phyloP scores from a whole-genome alignment of 2,797 vertebrate genomes.

The Tiaroga cobitis region DNA sequence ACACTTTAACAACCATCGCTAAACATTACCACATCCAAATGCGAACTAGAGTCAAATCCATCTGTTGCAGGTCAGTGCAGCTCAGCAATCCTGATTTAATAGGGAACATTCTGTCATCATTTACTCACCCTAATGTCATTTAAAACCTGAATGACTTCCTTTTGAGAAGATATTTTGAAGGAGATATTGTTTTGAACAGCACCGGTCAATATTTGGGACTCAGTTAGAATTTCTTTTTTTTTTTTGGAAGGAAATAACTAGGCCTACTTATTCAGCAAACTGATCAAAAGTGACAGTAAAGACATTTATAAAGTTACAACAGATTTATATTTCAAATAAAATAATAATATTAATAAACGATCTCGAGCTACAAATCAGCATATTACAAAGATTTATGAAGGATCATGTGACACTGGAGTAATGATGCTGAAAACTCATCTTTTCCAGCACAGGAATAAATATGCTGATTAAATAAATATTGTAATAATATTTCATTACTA shows the following conservation, averaged over 20 bases:
- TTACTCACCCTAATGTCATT: too few species aligned
- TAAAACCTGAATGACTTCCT: background rate
- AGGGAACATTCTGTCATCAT: background rate
- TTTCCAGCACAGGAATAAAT: background rate
- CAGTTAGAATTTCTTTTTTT: background rate
- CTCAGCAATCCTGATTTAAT: background rate
- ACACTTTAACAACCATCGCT: slow-evolving; percentile 52
- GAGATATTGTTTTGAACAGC: background rate
- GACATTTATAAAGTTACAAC: background rate
- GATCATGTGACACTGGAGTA: background rate
- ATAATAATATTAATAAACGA: background rate
- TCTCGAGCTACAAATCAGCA: too few species aligned
- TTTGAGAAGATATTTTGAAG: background rate
- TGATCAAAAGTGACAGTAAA: background rate
- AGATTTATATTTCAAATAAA: background rate
- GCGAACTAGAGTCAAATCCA: background rate
- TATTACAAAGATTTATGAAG: background rate
- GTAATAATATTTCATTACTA: background rate
- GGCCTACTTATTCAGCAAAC: background rate
- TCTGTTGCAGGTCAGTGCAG: background rate
- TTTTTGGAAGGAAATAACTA: background rate
- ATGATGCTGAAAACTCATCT: background rate
- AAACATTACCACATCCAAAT: background rate
- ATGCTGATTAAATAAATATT: background rate
- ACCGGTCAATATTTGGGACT: too few species aligned